These are phyloP conservation scores for Hyles lineata DNA, from an alignment of 2,888 invertebrate genomes.

Conservation along the genomic window DNA sequence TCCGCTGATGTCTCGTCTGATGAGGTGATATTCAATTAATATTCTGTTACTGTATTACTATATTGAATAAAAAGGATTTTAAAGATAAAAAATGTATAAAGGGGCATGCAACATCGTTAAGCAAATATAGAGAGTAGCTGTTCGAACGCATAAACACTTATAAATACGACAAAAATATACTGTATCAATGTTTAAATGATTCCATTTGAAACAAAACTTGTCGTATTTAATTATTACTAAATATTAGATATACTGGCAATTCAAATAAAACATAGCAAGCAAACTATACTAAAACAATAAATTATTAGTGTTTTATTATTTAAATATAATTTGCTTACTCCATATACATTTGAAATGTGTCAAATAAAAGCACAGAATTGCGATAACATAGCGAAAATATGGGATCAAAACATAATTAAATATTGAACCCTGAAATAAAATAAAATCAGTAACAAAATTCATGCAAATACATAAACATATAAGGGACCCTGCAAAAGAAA, in stretches of 20 bases:
- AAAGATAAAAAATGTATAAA: no score
- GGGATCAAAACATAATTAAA: conserved; percentile 7
- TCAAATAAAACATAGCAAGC: not conserved
- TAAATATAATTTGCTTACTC: no score
- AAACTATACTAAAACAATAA: not conserved
- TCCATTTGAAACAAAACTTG: no score
- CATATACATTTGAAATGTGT: conserved; percentile 23
- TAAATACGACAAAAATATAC: no score
- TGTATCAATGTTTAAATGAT: no score
- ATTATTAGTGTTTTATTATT: no score
- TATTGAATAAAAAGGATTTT: not conserved
- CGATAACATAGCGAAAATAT: conserved; percentile 18
- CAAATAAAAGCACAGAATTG: conserved; percentile 34
- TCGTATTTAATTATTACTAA: no score
- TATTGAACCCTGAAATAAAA: conserved; percentile 35
- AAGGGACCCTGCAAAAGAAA: conserved; percentile 31
- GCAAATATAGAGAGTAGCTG: no score
- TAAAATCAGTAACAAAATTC: conserved; percentile 18
- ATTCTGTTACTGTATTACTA: not conserved
- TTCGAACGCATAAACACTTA: no score
- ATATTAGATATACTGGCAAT: no score
- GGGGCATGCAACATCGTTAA: no score
- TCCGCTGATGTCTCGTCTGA: conserved; percentile 70
- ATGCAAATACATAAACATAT: conserved; percentile 32
- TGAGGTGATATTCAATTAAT: conserved; percentile 4